Conservation (phyloP, 2,797 vertebrate genomes). For the Rhynchonycteris naso region DNA sequence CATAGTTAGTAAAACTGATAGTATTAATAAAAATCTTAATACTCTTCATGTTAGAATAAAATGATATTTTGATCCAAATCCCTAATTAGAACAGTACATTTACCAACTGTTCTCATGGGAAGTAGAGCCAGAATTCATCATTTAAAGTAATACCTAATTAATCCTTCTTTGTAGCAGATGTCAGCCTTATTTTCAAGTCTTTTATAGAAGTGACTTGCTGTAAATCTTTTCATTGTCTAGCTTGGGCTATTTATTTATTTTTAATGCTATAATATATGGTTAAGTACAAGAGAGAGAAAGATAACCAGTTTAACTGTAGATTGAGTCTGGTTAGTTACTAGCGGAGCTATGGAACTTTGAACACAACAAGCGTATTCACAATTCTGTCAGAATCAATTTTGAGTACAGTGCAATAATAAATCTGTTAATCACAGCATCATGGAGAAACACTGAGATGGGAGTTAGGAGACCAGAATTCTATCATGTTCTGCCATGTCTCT, state of each 20-base stretch:
- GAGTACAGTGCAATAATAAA: neutral
- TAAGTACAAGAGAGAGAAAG: slow-evolving; percentile 56
- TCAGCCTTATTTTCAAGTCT: slow-evolving; percentile 76
- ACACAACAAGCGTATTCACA: neutral
- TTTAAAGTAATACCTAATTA: slow-evolving; percentile 85
- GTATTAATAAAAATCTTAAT: slow-evolving; percentile 80
- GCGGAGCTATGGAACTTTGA: neutral
- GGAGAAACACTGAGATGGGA: neutral
- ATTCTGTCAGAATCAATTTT: slow-evolving; percentile 10
- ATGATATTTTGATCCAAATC: slow-evolving; percentile 80
- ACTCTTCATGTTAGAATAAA: slow-evolving; percentile 76
- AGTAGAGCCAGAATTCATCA: slow-evolving; percentile 82
- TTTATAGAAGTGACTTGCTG: slow-evolving; percentile 43
- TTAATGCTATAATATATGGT: slow-evolving; percentile 37
- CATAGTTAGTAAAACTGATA: slow-evolving; percentile 76
- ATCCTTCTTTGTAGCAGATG: slow-evolving; percentile 83
- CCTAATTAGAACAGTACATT: slow-evolving; percentile 80
- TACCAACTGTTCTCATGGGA: slow-evolving; percentile 85
- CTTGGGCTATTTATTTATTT: slow-evolving; percentile 52
- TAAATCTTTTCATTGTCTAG: slow-evolving; percentile 67
- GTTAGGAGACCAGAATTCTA: neutral
- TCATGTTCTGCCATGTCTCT: neutral
- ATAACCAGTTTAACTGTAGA: slow-evolving; percentile 20
- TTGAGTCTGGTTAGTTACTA: neutral
- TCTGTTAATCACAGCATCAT: neutral